Evolutionary conservation across 1,140 invertebrate species (phyloP), one percentile per base, ranked within the genome.

Genomic region (Formica selysi): DNA sequence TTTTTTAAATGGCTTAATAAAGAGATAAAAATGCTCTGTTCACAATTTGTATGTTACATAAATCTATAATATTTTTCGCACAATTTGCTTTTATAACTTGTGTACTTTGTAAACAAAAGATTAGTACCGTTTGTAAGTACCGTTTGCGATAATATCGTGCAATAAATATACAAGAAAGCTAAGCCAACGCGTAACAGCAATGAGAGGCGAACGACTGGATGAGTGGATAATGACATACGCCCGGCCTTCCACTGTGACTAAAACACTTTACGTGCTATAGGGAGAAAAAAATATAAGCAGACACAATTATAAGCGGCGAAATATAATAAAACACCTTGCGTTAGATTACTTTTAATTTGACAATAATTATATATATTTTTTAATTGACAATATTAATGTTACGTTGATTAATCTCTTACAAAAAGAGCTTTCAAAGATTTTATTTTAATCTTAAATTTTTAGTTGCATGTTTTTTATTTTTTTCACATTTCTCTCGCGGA

Each of bases 61-160:
- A 51, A 51, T 51, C 4, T 4, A 13, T 51, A 48, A 48, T 48
- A 48, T 19, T 51, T 32, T 22, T 3, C n/a, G 0, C 8, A 16
- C 2, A 26, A 48, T 68, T 48, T 16, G 10, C 22, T 2, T 44
- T 68, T 44, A 44, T 68, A 44, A 44, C 22, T n/a, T 19, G 48
- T 51, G 70, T 73, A 16, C 48, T 54, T 74, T 76, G n/a, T 76
- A 41, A 74, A 76, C 54, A 76, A 76, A 76, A 13, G 44, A 19
- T 54, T 54, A 54, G 44, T 71, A 71, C 22, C 41, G 41, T 70
- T 71, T 71, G 3, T 26, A 68, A 68, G 67, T 68, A 41, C 41
- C 67, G 38, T 68, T 68, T 29, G 22, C 3, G 26, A 54, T 54
- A 71, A 54, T 51, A 13, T 26, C 22, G 22, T 13, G 19, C 26